A percentile compares a stretch with the other conserved stretches of the same genome.
phyloP scores from a whole-genome alignment of 2,888 invertebrate species.

The Drosophila ustulata region DNA sequence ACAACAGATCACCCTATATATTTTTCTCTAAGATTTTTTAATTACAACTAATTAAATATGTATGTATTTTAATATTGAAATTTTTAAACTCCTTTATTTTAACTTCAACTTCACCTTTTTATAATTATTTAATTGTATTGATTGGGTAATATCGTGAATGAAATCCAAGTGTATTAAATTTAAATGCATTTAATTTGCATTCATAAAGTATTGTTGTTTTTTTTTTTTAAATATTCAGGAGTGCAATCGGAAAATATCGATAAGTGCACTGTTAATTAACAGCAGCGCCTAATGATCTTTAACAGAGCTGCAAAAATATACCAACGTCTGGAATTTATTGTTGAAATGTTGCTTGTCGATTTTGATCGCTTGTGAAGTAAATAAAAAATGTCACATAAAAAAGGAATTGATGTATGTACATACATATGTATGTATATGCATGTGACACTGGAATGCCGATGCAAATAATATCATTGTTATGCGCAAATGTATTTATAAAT shows the following conservation, averaged over 20 bases:
- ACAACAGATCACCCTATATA: too few relatives aligned
- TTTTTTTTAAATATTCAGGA: too few relatives aligned
- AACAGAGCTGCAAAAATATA: too few relatives aligned
- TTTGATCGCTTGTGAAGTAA: too few relatives aligned
- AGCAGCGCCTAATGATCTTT: not conserved
- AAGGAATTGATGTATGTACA: not conserved
- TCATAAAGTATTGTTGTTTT: conserved; percentile 84
- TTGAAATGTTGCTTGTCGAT: not conserved
- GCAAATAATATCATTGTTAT: conserved; percentile 4
- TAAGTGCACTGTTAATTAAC: not conserved
- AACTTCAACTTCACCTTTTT: conserved; percentile 72
- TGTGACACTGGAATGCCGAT: conserved; percentile 5
- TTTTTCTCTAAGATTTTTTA: too few relatives aligned
- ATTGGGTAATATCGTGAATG: conserved; percentile 86
- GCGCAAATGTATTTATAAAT: conserved; percentile 5
- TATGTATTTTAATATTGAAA: conserved; percentile 1
- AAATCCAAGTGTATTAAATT: conserved; percentile 88
- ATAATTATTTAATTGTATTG: conserved; percentile 85
- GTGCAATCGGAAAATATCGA: too few relatives aligned
- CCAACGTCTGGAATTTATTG: not conserved
- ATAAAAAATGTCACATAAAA: too few relatives aligned
- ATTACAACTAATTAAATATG: too few relatives aligned
- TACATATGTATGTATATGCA: too few relatives aligned
- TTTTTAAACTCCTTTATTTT: conserved; percentile 63
- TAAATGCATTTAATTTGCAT: conserved; percentile 82